Conservation (phyloP, 2,888 invertebrate genomes). For the Lathronympha strigana region DNA sequence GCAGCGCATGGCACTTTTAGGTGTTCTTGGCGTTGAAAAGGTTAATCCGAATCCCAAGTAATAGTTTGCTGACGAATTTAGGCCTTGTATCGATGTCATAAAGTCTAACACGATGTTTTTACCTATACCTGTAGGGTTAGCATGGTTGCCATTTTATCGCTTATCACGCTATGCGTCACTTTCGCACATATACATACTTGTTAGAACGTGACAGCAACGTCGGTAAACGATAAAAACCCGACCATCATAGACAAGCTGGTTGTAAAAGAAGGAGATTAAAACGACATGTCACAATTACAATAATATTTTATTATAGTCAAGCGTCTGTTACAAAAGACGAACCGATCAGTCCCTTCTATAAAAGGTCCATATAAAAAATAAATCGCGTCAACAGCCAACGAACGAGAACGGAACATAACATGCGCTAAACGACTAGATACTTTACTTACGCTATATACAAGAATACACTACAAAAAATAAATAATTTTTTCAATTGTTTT, state of each 20-base stretch:
- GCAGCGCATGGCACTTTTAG: no score
- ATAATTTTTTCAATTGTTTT: background rate
- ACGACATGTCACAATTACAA: constrained; percentile 54
- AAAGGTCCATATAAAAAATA: constrained; percentile 55
- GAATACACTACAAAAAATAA: constrained; percentile 38
- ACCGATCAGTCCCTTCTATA: constrained; percentile 53
- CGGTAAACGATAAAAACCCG: no score
- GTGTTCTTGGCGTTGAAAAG: no score
- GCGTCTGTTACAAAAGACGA: constrained; percentile 68
- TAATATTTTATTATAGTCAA: constrained; percentile 66
- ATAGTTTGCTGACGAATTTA: background rate
- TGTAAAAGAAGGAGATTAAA: constrained; percentile 37
- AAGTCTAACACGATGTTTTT: background rate
- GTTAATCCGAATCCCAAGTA: no score
- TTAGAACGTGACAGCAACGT: no score
- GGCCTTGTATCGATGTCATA: background rate
- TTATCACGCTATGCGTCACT: no score
- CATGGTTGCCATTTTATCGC: no score
- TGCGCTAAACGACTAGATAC: constrained; percentile 50
- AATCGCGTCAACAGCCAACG: constrained; percentile 53
- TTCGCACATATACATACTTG: no score
- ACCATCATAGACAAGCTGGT: no score
- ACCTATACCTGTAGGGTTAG: background rate
- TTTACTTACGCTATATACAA: constrained; percentile 39
- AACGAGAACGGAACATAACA: constrained; percentile 58